phyloP scores from a whole-genome alignment of 2,113 vertebrate species.

The Nibea coibor region DNA sequence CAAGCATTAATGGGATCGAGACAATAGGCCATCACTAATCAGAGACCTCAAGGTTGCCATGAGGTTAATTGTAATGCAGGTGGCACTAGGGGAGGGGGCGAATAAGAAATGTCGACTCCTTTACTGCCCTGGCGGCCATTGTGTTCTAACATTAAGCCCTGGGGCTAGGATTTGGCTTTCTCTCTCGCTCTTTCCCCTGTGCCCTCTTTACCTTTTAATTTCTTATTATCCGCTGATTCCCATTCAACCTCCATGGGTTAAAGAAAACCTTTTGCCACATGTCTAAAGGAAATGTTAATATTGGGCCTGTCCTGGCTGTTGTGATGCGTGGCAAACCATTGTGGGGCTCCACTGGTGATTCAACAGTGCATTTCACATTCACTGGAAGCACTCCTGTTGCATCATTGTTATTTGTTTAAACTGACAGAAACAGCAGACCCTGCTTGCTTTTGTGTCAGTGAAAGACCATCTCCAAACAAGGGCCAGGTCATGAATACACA shows the following conservation, averaged over 20 bases:
- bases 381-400: slow-evolving; percentile 75
- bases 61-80: slow-evolving; percentile 95
- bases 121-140: slow-evolving; percentile 88
- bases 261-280: slow-evolving; percentile 82
- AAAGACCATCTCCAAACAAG: slow-evolving; percentile 79
- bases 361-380: slow-evolving; percentile 76
- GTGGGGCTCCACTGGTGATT: slow-evolving; percentile 69
- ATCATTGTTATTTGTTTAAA: slow-evolving; percentile 83
- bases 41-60: slow-evolving; percentile 93
- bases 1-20: slow-evolving; percentile 89
- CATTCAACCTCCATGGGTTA: slow-evolving; percentile 79
- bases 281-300: slow-evolving; percentile 87
- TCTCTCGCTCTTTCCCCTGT: slow-evolving; percentile 78
- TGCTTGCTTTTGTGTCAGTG: slow-evolving; percentile 75
- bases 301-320: slow-evolving; percentile 82
- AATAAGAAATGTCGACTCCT: slow-evolving; percentile 90
- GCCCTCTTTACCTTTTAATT: slow-evolving; percentile 90
- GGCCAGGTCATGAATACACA: slow-evolving; percentile 74
- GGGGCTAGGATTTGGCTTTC: slow-evolving; percentile 91
- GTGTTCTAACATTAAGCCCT: slow-evolving; percentile 90
- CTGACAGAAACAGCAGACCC: slow-evolving; percentile 73
- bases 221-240: slow-evolving; percentile 85
- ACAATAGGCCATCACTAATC: slow-evolving; percentile 96
- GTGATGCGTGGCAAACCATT: slow-evolving; percentile 79
- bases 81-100: slow-evolving; percentile 84